Conservation (phyloP, 2,888 invertebrate genomes). For the Cosmia trapezina region DNA sequence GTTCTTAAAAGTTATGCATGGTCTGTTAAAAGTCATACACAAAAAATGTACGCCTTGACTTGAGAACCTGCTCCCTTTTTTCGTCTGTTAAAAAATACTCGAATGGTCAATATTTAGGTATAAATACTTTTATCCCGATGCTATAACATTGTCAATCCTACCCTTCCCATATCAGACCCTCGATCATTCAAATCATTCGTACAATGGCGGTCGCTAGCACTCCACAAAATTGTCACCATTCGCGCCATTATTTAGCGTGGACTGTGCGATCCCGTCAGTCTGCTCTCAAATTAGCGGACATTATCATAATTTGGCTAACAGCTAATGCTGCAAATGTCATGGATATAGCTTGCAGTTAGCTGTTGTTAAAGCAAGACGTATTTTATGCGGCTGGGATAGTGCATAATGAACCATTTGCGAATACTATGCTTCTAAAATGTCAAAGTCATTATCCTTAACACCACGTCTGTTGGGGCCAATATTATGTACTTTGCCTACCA, state of each 20-base stretch:
- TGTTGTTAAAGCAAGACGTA: constrained; percentile 2
- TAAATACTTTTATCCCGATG: neutral
- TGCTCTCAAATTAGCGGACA: constrained; percentile 64
- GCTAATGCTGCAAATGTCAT: constrained; percentile 46
- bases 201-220: constrained; percentile 43
- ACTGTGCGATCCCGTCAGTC: constrained; percentile 28
- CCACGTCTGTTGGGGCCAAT: neutral
- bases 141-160: neutral
- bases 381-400: neutral
- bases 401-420: neutral
- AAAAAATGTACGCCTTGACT: no score
- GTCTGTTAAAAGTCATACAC: no score
- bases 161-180: neutral
- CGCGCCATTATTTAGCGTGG: constrained; percentile 34
- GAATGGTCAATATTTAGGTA: neutral
- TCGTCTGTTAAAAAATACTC: neutral
- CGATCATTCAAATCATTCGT: constrained; percentile 42
- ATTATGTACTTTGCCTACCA: neutral
- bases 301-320: constrained; percentile 67
- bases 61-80: no score
- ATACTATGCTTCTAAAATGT: neutral
- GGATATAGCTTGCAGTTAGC: constrained; percentile 27
- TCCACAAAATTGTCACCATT: constrained; percentile 54
- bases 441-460: neutral
- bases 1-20: no score